These are phyloP conservation scores for Syrmaticus mikado DNA, from an alignment of 2,113 vertebrate species.

Conservation along the genomic window DNA sequence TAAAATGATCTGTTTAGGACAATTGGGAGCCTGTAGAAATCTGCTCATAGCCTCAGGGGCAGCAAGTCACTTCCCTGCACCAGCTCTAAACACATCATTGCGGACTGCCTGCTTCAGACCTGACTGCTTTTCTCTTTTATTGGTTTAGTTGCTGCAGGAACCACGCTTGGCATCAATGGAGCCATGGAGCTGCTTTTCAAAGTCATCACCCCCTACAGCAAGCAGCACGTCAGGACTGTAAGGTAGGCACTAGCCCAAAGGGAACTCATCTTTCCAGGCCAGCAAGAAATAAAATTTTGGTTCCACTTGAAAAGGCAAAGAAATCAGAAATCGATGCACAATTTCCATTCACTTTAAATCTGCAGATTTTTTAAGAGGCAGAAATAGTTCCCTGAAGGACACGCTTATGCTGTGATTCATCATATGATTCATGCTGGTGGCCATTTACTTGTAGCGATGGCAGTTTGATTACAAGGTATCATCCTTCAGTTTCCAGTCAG, in stretches of 20 bases:
- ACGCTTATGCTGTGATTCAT: slow-evolving; percentile 9
- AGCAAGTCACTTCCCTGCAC: not conserved
- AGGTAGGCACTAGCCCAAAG: slow-evolving; percentile 81
- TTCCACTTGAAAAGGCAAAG: slow-evolving; percentile 48
- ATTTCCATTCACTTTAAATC: slow-evolving; percentile 26
- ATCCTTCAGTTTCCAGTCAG: not conserved
- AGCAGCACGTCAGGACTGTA: slow-evolving; percentile 77
- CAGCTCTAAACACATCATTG: not conserved
- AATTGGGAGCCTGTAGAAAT: not conserved
- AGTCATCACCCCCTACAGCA: slow-evolving; percentile 85
- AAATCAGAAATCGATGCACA: slow-evolving; percentile 40
- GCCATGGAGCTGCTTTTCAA: slow-evolving; percentile 88
- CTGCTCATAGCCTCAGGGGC: not conserved
- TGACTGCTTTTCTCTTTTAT: slow-evolving; percentile 50
- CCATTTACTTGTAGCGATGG: not conserved
- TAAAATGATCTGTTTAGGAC: not conserved
- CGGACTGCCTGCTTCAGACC: not conserved
- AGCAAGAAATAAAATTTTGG: slow-evolving; percentile 59
- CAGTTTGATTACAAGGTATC: slow-evolving; percentile 16
- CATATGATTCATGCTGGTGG: slow-evolving; percentile 50
- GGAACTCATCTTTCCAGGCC: slow-evolving; percentile 26
- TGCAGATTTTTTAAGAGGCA: slow-evolving; percentile 29
- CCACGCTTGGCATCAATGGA: slow-evolving; percentile 85
- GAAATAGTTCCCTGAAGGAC: slow-evolving; percentile 18
- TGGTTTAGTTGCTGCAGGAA: slow-evolving; percentile 82